Evolutionary conservation across 2,888 invertebrate species (phyloP), one percentile per base, ranked within the genome.

Genomic region (Apotomis betuletana): DNA sequence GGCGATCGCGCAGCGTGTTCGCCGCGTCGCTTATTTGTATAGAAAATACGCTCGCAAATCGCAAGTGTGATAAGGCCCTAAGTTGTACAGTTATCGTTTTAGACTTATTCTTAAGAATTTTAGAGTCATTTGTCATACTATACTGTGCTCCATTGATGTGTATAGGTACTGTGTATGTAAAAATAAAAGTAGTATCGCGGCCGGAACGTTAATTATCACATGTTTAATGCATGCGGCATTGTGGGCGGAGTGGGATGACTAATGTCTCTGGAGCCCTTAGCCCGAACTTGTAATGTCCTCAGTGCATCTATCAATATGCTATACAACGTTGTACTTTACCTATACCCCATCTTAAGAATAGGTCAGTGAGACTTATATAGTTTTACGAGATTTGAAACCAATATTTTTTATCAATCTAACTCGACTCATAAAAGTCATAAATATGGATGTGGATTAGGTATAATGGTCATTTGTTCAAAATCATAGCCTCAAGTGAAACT

Each of bases 241-340:
- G 65, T 65, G 65, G 57, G 65, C 55, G 55, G 65, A 65, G 46
- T 27, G 55, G 65, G 65, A 44, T 65, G 65, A 65, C 65, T 65
- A 65, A 65, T 65, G 27, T 27, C 10, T 8, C n/a, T 62, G 27
- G 65, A 65, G 44, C 10, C 64, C 55, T 65, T 41, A 13, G 52
- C 44, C 65, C 55, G 55, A 55, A 55, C 49, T 49, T 9, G 49
- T 57, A 65, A 55, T 65, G 65, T n/a, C 55, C 49, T 41, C 44
- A 64, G 64, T 36, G 46, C 44, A 46, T 57, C 55, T 15, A 27
- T 57, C 55, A 57, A 57, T 65, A 27, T 55, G n/a, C 46, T 57
- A 36, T 15, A 6, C 44, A 8, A 55, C 44, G 5, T 55, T 27
- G 27, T 55, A 65, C 44, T 57, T 65, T 49, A 9, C 49, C 49